Conservation (phyloP, 2,888 invertebrate genomes). For the Sinotaia quadrata region DNA sequence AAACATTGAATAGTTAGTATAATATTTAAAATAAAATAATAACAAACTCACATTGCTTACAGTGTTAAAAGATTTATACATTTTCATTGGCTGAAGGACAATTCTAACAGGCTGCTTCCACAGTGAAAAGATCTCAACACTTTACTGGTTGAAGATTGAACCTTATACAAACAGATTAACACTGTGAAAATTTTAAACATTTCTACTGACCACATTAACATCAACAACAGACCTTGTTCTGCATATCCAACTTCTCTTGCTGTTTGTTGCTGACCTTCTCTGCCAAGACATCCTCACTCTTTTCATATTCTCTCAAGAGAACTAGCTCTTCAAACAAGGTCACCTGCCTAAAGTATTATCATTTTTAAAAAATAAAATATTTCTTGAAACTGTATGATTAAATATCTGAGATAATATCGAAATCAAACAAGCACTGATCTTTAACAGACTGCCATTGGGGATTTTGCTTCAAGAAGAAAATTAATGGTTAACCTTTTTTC, state of each 20-base stretch:
- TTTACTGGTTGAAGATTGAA: too few species aligned
- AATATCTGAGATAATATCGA: not conserved
- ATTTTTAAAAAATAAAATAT: not conserved
- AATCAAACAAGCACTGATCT: not conserved
- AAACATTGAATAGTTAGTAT: too few species aligned
- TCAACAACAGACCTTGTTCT: constrained; percentile 61
- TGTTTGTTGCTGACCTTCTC: constrained; percentile 66
- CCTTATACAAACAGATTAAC: not conserved
- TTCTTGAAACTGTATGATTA: not conserved
- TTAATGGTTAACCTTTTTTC: too few species aligned
- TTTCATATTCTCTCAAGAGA: constrained; percentile 72
- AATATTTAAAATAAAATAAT: too few species aligned
- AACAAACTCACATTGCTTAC: too few species aligned
- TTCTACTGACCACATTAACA: too few species aligned
- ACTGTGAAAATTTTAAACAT: not conserved
- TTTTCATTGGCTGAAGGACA: too few species aligned
- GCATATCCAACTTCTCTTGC: constrained; percentile 70
- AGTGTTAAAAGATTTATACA: too few species aligned
- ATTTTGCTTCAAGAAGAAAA: too few species aligned
- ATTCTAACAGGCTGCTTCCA: too few species aligned
- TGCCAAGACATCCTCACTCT: constrained; percentile 69
- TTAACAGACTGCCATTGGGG: not conserved
- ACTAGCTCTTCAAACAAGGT: constrained; percentile 72
- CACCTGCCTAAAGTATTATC: constrained; percentile 55
- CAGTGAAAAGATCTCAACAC: too few species aligned